Evolutionary conservation across 2,888 invertebrate genomes (phyloP), one percentile per base, ranked within the genome.

Genomic region (Halocaridina rubra): DNA sequence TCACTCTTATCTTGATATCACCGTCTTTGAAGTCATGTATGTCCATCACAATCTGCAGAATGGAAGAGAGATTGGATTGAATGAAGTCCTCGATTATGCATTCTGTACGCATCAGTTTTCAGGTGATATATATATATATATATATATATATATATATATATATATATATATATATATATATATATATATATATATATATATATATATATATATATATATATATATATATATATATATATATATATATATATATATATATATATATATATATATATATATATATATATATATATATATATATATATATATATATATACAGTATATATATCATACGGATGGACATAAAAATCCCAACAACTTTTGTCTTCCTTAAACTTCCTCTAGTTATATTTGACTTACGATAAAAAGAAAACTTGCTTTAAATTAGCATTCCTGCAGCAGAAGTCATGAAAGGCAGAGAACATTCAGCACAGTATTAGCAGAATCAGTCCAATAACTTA

Each of bases 31-130:
- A 87, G 72, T 85, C 87, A 32, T 85, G 85, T 16, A 87, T 85
- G 39, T 87, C 87, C 75, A 87, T 13, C 46, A 87, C 85, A 24
- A 87, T 85, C 87, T 87, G 81, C n/a, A n/a, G n/a, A n/a, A n/a
- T n/a, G n/a, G n/a, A n/a, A n/a, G n/a, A n/a, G n/a, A n/a, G n/a
- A n/a, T n/a, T n/a, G n/a, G n/a, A n/a, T n/a, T n/a, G n/a, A n/a
- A n/a, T n/a, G n/a, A n/a, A n/a, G n/a, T n/a, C n/a, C n/a, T n/a
- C n/a, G n/a, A n/a, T n/a, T 2, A 13, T 39, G 39, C 39, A 7
- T 39, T 39, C 7, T 13, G 13, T 39, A 39, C 13, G 39, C 7
- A 39, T 39, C 7, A 8, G 8, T 39, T 39, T 7, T 39, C 7
- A 8, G 29, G 0, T 16, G 16, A 32, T 64, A 78, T 46, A 78